Evolutionary conservation across 2,888 invertebrate genomes (phyloP).

Genomic region (Nymphalis c-album): DNA sequence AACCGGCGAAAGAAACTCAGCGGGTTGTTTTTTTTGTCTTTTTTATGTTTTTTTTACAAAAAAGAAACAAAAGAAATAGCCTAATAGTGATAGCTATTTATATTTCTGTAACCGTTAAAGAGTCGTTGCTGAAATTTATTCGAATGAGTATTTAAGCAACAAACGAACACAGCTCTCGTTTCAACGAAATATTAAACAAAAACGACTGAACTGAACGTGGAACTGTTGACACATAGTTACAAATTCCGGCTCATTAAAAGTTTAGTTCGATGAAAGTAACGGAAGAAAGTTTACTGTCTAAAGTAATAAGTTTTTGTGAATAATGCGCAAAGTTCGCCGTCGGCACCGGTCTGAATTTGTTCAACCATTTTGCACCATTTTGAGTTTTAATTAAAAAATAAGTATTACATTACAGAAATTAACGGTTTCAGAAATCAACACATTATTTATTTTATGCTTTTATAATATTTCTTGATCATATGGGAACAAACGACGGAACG

Average conservation of each 20-base stretch:
- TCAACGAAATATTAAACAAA: slow-evolving; percentile 17
- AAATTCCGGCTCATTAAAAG: slow-evolving; percentile 44
- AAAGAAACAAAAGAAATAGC: too few species aligned
- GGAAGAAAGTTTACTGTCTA: slow-evolving; percentile 43
- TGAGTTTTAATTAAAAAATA: slow-evolving; percentile 12
- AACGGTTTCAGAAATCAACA: neutral
- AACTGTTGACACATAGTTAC: slow-evolving; percentile 33
- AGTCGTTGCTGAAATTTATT: neutral
- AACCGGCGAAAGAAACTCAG: too few species aligned
- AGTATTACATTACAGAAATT: neutral
- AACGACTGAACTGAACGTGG: slow-evolving; percentile 8
- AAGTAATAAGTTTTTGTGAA: slow-evolving; percentile 44
- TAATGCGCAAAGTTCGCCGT: slow-evolving; percentile 42
- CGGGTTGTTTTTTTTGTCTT: too few species aligned
- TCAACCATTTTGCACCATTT: slow-evolving; percentile 29
- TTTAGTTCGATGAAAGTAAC: slow-evolving; percentile 42
- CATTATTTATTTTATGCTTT: neutral
- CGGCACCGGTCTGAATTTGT: slow-evolving; percentile 35
- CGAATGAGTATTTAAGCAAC: neutral
- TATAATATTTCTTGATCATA: too few species aligned
- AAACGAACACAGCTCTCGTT: slow-evolving; percentile 7
- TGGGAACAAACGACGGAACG: neutral
- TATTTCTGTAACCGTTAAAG: neutral
- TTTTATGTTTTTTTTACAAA: too few species aligned
- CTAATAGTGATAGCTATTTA: too few species aligned